phyloP scores from a whole-genome alignment of 1,140 invertebrate genomes.

The Campodea augens region DNA sequence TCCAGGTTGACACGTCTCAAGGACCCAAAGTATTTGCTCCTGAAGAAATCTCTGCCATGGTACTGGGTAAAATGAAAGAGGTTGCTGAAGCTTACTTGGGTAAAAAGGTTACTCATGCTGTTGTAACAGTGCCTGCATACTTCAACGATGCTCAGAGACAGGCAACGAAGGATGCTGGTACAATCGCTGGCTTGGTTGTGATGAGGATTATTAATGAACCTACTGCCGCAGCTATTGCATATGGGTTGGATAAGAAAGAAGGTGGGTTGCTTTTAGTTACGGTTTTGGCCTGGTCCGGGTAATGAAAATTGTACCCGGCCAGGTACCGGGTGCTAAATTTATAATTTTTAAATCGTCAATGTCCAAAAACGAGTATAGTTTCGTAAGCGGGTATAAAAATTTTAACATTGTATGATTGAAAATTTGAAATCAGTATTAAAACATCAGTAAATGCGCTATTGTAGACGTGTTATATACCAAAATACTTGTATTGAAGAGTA shows the following conservation, averaged over 20 bases:
- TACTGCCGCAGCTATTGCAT: slow-evolving; percentile 98
- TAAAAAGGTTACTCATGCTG: slow-evolving; percentile 88
- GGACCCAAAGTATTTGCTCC: slow-evolving; percentile 80
- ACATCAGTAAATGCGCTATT: no score
- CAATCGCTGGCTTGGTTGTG: slow-evolving; percentile 80
- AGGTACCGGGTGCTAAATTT: no score
- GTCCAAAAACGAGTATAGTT: no score
- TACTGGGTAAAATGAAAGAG: slow-evolving; percentile 94
- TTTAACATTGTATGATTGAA: no score
- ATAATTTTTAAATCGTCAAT: no score
- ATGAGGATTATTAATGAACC: slow-evolving; percentile 99
- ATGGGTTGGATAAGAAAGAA: slow-evolving; percentile 97
- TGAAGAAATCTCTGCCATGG: slow-evolving; percentile 97
- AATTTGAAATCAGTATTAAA: no score
- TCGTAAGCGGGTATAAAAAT: no score
- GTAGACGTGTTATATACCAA: no score
- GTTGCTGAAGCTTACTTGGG: slow-evolving; percentile 92
- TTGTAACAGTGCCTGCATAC: slow-evolving; percentile 96
- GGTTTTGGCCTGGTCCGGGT: no score
- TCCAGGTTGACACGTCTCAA: slow-evolving; percentile 46
- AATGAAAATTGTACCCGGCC: no score
- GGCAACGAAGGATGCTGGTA: slow-evolving; percentile 83
- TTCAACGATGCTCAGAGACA: slow-evolving; percentile 97
- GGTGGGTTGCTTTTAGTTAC: no score
- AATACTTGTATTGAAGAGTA: no score